Conservation (phyloP, 2,888 invertebrate genomes). For the Arctia plantaginis region DNA sequence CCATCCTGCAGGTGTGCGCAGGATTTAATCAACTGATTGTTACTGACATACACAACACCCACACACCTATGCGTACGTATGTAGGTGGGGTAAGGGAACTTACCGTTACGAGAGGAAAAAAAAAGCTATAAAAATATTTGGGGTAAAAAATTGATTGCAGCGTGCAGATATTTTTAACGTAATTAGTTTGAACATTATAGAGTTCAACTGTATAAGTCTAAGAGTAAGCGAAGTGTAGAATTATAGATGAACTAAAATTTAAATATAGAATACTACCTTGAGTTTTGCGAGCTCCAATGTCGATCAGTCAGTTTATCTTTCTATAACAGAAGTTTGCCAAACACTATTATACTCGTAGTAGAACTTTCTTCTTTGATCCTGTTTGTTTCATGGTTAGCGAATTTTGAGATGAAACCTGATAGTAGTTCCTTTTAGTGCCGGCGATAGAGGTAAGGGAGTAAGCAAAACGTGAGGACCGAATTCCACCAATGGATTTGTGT, state of each 20-base stretch:
- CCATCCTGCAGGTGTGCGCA: slow-evolving; percentile 77
- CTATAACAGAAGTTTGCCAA: not conserved
- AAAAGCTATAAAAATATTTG: slow-evolving; percentile 37
- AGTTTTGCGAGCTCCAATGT: not conserved
- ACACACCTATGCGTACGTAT: slow-evolving; percentile 39
- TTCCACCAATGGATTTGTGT: too few relatives aligned
- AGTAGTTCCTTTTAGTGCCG: not conserved
- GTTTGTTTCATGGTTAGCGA: not conserved
- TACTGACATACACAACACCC: slow-evolving; percentile 58
- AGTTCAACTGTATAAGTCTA: not conserved
- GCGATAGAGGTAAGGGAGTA: too few relatives aligned
- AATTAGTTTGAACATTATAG: slow-evolving; percentile 1
- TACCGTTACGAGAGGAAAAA: slow-evolving; percentile 45
- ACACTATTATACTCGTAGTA: not conserved
- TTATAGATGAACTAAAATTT: not conserved
- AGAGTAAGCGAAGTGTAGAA: not conserved
- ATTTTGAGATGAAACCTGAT: not conserved
- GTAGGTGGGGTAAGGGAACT: slow-evolving; percentile 39
- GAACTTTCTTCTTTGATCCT: not conserved
- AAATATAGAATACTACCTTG: not conserved
- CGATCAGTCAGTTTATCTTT: not conserved
- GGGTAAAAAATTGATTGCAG: slow-evolving; percentile 36
- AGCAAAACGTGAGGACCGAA: too few relatives aligned
- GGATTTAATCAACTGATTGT: slow-evolving; percentile 85
- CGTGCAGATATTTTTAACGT: slow-evolving; percentile 10